phyloP scores from a whole-genome alignment of 53 echinoderm and acorn worm genomes.

The Luidia sarsii region DNA sequence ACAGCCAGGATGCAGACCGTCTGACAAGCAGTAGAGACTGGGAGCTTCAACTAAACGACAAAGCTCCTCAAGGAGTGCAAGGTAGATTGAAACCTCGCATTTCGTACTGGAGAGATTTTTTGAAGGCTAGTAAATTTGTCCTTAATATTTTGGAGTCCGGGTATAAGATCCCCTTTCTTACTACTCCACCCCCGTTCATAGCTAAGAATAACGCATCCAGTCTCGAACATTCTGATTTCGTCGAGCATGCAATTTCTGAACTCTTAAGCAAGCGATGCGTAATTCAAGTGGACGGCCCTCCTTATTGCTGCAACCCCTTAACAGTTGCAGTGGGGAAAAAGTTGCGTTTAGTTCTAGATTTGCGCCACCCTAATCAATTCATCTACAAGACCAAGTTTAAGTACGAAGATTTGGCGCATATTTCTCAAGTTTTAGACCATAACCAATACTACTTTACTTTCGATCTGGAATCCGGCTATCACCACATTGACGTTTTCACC shows the following conservation, averaged over 20 bases:
- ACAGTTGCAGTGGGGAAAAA: constrained; percentile 34
- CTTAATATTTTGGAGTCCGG: background rate
- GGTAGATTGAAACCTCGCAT: background rate
- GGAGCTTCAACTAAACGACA: too few species aligned
- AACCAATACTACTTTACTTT: constrained; percentile 52
- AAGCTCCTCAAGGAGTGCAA: background rate
- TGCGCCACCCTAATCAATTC: constrained; percentile 55
- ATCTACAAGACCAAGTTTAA: constrained; percentile 41
- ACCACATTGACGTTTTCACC: constrained; percentile 35
- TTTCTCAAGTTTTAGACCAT: constrained; percentile 31
- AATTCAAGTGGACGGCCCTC: constrained; percentile 1
- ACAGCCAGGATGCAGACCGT: background rate
- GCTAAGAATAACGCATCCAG: constrained; percentile 4
- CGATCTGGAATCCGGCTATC: constrained; percentile 48
- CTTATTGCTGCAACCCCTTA: constrained; percentile 45
- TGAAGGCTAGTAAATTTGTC: background rate
- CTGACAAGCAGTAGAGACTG: too few species aligned
- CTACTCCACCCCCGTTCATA: background rate
- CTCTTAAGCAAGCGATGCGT: background rate
- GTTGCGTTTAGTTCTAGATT: constrained; percentile 35
- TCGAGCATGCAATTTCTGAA: too few species aligned
- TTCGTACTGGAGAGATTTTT: too few species aligned
- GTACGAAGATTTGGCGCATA: constrained; percentile 49
- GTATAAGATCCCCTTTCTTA: too few species aligned
- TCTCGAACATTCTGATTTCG: constrained; percentile 23